Percentiles rank a stretch among this genome's conserved stretches.
These are phyloP conservation scores for Brachypteracias leptosomus DNA, from an alignment of 2,113 vertebrate genomes.

Conservation along the genomic window DNA sequence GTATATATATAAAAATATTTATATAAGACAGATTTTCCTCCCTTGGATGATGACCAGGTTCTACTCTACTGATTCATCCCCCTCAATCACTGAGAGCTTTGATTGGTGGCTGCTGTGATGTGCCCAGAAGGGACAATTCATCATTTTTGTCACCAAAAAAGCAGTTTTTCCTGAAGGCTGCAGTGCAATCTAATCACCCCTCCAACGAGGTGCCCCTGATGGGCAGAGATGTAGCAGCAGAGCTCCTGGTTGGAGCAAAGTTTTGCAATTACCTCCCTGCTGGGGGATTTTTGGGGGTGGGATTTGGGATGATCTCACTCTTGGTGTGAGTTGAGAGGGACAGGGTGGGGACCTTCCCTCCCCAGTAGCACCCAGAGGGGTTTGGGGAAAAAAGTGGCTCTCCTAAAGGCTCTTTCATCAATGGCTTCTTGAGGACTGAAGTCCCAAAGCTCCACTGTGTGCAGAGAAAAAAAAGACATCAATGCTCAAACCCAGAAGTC, in stretches of 20 bases:
- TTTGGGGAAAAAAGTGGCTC: fast-evolving
- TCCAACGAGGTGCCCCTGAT: background rate
- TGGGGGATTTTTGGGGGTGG: background rate
- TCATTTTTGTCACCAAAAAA: background rate
- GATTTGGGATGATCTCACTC: background rate
- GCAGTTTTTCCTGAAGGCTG: background rate
- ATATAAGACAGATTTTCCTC: background rate
- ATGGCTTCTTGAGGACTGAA: background rate
- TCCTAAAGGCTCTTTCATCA: background rate
- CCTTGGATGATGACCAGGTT: background rate
- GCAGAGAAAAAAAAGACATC: background rate
- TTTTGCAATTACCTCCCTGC: background rate
- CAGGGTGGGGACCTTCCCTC: background rate
- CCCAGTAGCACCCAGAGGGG: background rate
- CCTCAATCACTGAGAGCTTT: background rate
- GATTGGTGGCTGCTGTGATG: background rate
- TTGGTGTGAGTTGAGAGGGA: background rate
- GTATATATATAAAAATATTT: background rate
- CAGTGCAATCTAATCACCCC: background rate
- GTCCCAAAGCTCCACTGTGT: background rate
- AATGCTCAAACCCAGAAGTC: background rate
- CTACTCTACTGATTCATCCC: background rate
- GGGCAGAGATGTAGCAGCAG: background rate
- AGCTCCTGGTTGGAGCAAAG: fast-evolving
- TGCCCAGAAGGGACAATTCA: background rate